Evolutionary conservation across 2,113 vertebrate genomes (phyloP).

Genomic region (Oncorhynchus tshawytscha): DNA sequence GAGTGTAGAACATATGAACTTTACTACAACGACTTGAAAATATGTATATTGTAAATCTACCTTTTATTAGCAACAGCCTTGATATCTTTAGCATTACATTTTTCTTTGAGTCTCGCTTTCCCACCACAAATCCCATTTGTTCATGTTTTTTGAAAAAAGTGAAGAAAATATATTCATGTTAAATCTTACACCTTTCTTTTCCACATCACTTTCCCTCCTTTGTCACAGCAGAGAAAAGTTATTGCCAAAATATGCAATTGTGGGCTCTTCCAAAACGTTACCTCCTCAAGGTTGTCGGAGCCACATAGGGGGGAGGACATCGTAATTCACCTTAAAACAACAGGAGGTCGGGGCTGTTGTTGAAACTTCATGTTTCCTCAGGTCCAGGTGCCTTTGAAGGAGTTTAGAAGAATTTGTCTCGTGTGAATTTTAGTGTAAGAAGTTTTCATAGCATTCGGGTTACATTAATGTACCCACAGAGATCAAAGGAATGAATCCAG

Average conservation of each 20-base stretch:
- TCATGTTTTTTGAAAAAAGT: not conserved
- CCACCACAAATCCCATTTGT: conserved; percentile 3
- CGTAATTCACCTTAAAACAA: conserved; percentile 44
- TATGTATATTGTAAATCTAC: too few relatives aligned
- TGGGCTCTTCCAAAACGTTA: conserved; percentile 6
- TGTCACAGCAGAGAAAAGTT: not conserved
- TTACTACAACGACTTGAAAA: too few relatives aligned
- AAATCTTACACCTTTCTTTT: not conserved
- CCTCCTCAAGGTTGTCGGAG: conserved; percentile 8
- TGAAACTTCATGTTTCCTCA: conserved; percentile 10
- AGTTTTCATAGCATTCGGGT: conserved; percentile 13
- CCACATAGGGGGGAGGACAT: conserved; percentile 20
- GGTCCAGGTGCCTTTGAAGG: conserved; percentile 22
- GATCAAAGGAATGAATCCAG: conserved; percentile 33
- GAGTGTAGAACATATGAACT: too few relatives aligned
- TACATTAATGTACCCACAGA: conserved; percentile 23
- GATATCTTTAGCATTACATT: not conserved
- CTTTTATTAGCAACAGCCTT: too few relatives aligned
- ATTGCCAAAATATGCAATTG: conserved; percentile 16
- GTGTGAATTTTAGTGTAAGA: conserved; percentile 17
- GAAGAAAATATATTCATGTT: not conserved
- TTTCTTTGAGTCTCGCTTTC: not conserved
- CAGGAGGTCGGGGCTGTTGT: conserved; percentile 5
- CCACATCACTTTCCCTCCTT: conserved; percentile 1
- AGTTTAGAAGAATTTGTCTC: conserved; percentile 28